Conservation (phyloP, 2,797 vertebrate species). For the Taeniopygia guttata region DNA sequence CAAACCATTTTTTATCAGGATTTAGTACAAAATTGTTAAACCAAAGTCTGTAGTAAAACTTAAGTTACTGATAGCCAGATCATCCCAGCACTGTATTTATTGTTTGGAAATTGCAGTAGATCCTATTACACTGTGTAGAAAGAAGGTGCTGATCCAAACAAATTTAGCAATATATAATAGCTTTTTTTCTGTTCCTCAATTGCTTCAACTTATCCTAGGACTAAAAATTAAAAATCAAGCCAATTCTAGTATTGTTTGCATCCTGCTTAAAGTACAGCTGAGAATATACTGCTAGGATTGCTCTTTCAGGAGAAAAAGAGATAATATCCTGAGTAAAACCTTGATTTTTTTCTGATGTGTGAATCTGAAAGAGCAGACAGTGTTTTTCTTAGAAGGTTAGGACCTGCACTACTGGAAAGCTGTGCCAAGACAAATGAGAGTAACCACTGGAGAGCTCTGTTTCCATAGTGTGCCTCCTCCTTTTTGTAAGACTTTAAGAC, state of each 20-base stretch:
- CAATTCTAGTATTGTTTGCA: background rate
- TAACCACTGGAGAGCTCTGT: background rate
- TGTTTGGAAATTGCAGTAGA: background rate
- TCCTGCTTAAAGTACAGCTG: background rate
- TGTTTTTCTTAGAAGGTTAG: background rate
- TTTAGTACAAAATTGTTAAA: background rate
- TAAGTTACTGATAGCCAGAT: background rate
- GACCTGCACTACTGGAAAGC: background rate
- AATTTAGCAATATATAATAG: background rate
- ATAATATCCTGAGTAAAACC: background rate
- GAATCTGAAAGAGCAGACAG: background rate
- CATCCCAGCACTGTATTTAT: background rate
- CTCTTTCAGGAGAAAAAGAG: background rate
- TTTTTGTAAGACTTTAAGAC: background rate
- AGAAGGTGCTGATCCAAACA: background rate
- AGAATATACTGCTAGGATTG: background rate
- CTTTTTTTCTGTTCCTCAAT: background rate
- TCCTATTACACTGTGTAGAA: background rate
- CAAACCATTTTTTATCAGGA: background rate
- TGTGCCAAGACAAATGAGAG: background rate
- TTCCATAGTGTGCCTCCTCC: background rate
- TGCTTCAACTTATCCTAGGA: background rate
- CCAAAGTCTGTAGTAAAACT: background rate
- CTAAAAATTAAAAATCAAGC: background rate
- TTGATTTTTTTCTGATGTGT: background rate